Evolutionary conservation across 2,797 vertebrate genomes (phyloP).

Genomic region (Pseudomugil tenellus): DNA sequence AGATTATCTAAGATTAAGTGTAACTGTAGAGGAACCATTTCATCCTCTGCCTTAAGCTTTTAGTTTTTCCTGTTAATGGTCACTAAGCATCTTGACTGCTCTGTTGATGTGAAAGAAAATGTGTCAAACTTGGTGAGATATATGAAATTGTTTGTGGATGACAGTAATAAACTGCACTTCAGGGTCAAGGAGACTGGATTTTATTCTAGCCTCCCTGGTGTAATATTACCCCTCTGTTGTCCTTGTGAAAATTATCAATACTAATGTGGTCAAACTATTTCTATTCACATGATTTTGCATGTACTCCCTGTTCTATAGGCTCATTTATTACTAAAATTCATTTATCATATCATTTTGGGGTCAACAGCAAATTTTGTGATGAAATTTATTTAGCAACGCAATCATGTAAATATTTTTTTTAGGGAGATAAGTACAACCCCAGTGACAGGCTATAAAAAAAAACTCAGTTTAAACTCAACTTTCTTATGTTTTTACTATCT

Average conservation of each 20-base stretch:
- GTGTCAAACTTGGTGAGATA: constrained; percentile 3
- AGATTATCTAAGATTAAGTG: not conserved
- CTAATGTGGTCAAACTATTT: not conserved
- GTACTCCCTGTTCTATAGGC: not conserved
- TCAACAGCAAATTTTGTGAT: constrained; percentile 7
- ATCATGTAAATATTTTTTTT: constrained; percentile 1
- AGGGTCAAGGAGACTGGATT: not conserved
- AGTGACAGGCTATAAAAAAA: no score
- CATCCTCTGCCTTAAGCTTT: not conserved
- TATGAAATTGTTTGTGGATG: not conserved
- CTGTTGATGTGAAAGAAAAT: not conserved
- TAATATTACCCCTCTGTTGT: not conserved
- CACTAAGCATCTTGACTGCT: not conserved
- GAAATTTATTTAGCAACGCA: constrained; percentile 6
- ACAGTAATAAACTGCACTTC: not conserved
- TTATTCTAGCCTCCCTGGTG: not conserved
- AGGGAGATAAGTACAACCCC: not conserved
- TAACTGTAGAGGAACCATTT: not conserved
- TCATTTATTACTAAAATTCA: not conserved
- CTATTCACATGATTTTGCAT: not conserved
- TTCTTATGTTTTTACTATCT: no score
- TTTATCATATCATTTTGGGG: constrained; percentile 1
- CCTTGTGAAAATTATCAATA: not conserved
- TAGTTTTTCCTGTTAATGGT: not conserved
- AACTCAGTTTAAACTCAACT: no score